Percentiles rank a stretch among this genome's conserved stretches.
phyloP scores from a whole-genome alignment of 2,113 vertebrate species.

The Pao palembangensis region DNA sequence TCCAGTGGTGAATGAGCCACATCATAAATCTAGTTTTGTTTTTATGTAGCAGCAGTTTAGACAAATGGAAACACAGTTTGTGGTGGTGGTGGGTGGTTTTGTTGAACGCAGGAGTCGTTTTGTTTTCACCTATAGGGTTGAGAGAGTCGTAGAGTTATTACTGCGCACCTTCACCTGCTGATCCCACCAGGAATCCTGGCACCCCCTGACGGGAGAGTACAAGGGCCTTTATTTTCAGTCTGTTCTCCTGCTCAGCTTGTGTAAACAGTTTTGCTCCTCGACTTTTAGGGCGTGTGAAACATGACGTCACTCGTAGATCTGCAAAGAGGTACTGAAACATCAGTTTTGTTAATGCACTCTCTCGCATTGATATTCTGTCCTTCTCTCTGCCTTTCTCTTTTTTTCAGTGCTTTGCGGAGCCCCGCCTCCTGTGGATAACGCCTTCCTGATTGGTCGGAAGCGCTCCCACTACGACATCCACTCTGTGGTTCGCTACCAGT shows the following conservation, averaged over 20 bases:
- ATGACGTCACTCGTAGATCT: not conserved
- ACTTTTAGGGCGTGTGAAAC: not conserved
- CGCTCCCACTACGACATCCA: constrained; percentile 89
- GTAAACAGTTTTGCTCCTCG: too few relatives aligned
- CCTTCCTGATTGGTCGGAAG: constrained; percentile 81
- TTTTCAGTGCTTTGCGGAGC: constrained; percentile 85
- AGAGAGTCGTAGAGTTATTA: constrained; percentile 32
- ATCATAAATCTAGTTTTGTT: too few relatives aligned
- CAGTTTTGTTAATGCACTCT: not conserved
- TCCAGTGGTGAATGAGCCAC: too few relatives aligned
- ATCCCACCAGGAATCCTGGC: constrained; percentile 2
- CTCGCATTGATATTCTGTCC: not conserved
- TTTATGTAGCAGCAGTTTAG: not conserved
- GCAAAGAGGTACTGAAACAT: not conserved
- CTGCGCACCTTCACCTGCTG: constrained; percentile 16
- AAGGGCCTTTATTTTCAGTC: constrained; percentile 25
- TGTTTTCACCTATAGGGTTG: constrained; percentile 11
- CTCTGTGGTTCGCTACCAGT: constrained; percentile 89
- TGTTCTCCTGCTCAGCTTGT: constrained; percentile 18
- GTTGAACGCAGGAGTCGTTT: not conserved
- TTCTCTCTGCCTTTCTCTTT: not conserved
- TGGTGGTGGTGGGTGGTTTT: not conserved
- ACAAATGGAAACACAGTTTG: not conserved
- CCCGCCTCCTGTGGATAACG: constrained; percentile 85
- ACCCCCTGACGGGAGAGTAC: constrained; percentile 15